Evolutionary conservation across 2,888 invertebrate species (phyloP), one percentile per base, ranked within the genome.

Genomic region (Arenicola marina): DNA sequence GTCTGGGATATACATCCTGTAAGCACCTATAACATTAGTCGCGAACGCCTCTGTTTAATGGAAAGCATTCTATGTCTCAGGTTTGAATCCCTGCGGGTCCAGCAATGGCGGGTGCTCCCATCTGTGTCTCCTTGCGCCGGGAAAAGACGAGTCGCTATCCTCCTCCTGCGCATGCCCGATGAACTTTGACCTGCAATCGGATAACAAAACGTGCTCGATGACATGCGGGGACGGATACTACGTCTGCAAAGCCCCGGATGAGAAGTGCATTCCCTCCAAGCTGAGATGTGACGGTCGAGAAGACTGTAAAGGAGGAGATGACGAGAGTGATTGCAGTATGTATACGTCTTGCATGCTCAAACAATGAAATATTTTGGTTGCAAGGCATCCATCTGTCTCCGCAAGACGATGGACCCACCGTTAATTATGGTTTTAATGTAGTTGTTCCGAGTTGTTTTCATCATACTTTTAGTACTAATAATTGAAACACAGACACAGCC

Each of bases 121-220:
- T 0, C 86, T 95, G 58, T 95, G 95, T 83, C 86, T 95, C 68
- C 86, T 95, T 61, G 87, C 89, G 7, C 91, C 91, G 0, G 83
- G 69, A 4, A 26, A 24, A 7, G 24, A 56, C 24, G 29, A 11
- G 3, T 15, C 53, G 11, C 34, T 33, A 11, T 24, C 0, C 1
- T 33, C 74, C 11, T 88, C 84, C 76, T 99, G 99, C 80, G 91
- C 91, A 0, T 99, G 99, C 81, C 98, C 98, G 0, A 96, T 98
- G 83, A 93, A 97, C 76, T 98, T 92, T 84, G 84, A 95, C 61
- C 72, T 83, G 28, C 72, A 74, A 0, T 88, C 89, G 0, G 92
- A 95, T 78, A 88, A 88, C 73, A 92, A 90, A 79, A 93, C 92
- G 1, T 96, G 96, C 78, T 88, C 91, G 56, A 91, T 94, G 0